Conservation (phyloP, 2,797 vertebrate genomes). For the Microchirus variegatus region DNA sequence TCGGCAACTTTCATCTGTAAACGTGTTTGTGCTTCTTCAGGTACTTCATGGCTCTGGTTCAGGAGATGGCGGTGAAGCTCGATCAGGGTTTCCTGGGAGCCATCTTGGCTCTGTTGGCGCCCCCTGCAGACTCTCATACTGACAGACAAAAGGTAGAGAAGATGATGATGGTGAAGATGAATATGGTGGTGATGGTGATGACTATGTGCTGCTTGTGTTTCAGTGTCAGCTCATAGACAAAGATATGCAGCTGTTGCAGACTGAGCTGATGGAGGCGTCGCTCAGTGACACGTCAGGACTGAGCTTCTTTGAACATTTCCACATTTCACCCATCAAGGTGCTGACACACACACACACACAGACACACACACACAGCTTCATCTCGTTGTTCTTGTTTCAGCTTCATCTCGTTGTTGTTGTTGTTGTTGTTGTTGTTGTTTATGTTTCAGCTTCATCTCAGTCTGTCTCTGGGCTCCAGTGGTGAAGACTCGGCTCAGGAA, state of each 20-base stretch:
- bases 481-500: constrained; percentile 83
- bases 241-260: constrained; percentile 87
- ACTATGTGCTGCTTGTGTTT: constrained; percentile 22
- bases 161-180: neutral
- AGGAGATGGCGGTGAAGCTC: constrained; percentile 97
- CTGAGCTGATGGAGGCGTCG: constrained; percentile 89
- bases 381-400: too few species aligned
- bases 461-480: constrained; percentile 90
- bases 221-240: constrained; percentile 87
- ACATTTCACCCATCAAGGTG: constrained; percentile 98
- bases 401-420: neutral
- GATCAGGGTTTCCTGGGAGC: constrained; percentile 94
- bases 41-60: constrained; percentile 98
- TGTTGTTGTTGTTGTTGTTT: neutral
- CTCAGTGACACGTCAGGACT: constrained; percentile 87
- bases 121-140: constrained; percentile 77
- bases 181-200: too few species aligned
- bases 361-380: too few species aligned
- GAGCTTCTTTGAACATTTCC: constrained; percentile 96
- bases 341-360: neutral
- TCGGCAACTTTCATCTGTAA: neutral
- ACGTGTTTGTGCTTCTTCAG: constrained; percentile 63
- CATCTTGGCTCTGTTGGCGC: constrained; percentile 85
- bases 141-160: constrained; percentile 84
- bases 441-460: constrained; percentile 88